These are phyloP conservation scores for Drosophila miranda DNA, from an alignment of 1,140 invertebrate species.

Conservation along the genomic window DNA sequence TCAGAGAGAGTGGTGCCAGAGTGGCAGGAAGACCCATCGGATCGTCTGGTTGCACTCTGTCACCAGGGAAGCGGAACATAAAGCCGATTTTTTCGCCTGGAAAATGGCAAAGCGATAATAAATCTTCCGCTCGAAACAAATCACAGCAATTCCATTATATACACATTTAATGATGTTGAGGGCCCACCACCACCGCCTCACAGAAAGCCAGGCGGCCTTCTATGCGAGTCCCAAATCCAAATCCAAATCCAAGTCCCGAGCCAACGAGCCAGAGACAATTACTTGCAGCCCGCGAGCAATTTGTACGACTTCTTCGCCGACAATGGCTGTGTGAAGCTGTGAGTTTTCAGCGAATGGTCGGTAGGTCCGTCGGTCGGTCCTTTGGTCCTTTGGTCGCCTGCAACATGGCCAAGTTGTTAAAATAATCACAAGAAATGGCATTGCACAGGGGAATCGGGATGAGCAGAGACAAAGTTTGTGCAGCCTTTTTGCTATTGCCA, in stretches of 20 bases:
- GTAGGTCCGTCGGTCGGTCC: background rate
- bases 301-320: slow-evolving; percentile 49
- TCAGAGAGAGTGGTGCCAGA: slow-evolving; percentile 15
- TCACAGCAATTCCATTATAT: slow-evolving; percentile 78
- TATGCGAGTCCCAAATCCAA: slow-evolving; percentile 36
- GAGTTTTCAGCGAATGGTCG: slow-evolving; percentile 19
- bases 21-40: background rate
- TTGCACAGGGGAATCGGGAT: slow-evolving; percentile 20
- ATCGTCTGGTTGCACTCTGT: slow-evolving; percentile 72
- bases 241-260: slow-evolving; percentile 45
- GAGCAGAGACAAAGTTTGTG: slow-evolving; percentile 42
- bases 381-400: slow-evolving; percentile 14
- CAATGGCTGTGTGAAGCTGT: slow-evolving; percentile 5
- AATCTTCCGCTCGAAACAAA: slow-evolving; percentile 72
- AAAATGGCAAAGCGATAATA: slow-evolving; percentile 72
- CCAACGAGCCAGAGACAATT: slow-evolving; percentile 73
- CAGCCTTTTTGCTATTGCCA: slow-evolving; percentile 10
- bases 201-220: too few species aligned
- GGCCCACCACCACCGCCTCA: slow-evolving; percentile 20
- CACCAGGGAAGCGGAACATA: slow-evolving; percentile 71
- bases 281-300: slow-evolving; percentile 76
- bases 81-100: slow-evolving; percentile 75
- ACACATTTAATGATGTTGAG: slow-evolving; percentile 77
- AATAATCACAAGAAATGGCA: slow-evolving; percentile 74
- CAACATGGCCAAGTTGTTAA: slow-evolving; percentile 67